These are phyloP conservation scores for Pterostichus niger DNA, from an alignment of 2,888 invertebrate species.

Conservation along the genomic window DNA sequence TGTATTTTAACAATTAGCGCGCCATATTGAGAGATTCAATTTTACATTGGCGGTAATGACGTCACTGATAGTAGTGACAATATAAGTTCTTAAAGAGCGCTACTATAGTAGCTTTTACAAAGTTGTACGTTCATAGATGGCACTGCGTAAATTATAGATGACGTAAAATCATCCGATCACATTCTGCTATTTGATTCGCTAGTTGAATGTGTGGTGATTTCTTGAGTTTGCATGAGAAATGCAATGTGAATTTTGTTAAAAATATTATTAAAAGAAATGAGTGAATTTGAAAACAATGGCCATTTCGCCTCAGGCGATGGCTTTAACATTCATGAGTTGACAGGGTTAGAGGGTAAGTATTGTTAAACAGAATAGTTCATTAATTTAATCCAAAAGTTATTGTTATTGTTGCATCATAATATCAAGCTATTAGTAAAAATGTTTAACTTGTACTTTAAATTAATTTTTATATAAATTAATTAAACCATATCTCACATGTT, in stretches of 20 bases:
- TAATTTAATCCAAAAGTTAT: constrained; percentile 54
- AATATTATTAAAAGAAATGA: constrained; percentile 72
- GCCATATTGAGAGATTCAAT: no score
- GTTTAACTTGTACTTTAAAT: constrained; percentile 43
- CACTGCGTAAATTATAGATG: constrained; percentile 70
- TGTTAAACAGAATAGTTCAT: constrained; percentile 42
- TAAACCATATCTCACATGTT: neutral
- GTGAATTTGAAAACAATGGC: constrained; percentile 73
- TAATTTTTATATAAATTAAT: constrained; percentile 35
- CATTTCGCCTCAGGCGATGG: constrained; percentile 79
- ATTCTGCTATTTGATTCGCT: constrained; percentile 80
- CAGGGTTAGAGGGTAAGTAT: constrained; percentile 84
- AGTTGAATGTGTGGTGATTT: constrained; percentile 75
- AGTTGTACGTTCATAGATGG: constrained; percentile 48
- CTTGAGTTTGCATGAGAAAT: constrained; percentile 69
- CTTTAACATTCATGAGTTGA: constrained; percentile 84
- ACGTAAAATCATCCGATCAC: constrained; percentile 83
- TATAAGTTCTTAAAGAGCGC: no score
- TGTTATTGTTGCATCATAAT: constrained; percentile 60
- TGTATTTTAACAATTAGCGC: no score
- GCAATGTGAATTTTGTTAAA: constrained; percentile 70
- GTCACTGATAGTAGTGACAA: no score
- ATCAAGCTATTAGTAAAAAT: neutral
- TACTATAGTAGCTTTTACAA: no score
- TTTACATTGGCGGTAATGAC: no score